phyloP scores from a whole-genome alignment of 2,797 vertebrate genomes.

The Scyliorhinus canicula region DNA sequence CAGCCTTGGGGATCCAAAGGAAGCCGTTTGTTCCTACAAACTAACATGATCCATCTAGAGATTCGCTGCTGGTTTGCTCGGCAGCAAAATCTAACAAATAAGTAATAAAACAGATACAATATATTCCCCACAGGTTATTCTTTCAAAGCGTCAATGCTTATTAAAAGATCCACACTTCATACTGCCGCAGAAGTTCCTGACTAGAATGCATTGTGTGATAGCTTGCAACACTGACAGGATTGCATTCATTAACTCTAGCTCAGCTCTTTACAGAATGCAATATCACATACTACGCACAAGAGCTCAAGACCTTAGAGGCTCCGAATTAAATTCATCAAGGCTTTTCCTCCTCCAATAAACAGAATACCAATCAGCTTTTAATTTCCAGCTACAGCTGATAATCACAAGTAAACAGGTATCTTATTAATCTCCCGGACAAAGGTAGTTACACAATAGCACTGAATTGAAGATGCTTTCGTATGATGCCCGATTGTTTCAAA shows the following conservation, averaged over 20 bases:
- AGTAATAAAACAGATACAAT: slow-evolving; percentile 47
- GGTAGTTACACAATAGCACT: neutral
- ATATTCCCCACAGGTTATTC: slow-evolving; percentile 42
- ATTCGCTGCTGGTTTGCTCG: slow-evolving; percentile 11
- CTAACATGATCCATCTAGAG: slow-evolving; percentile 44
- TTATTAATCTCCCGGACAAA: neutral
- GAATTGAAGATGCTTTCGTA: neutral
- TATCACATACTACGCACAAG: neutral
- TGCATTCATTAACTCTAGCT: slow-evolving; percentile 39
- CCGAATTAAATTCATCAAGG: neutral
- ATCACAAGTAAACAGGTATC: neutral
- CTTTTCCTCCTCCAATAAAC: neutral
- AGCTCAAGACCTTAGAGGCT: neutral
- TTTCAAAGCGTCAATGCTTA: slow-evolving; percentile 42
- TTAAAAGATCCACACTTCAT: slow-evolving; percentile 28
- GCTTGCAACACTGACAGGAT: slow-evolving; percentile 33
- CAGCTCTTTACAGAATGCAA: neutral
- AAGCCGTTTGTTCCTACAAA: slow-evolving; percentile 56
- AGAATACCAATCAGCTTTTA: neutral
- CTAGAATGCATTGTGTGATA: slow-evolving; percentile 37
- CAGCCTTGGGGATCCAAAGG: slow-evolving; percentile 45
- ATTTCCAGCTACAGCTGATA: neutral
- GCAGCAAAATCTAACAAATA: slow-evolving; percentile 52
- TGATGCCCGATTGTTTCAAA: neutral
- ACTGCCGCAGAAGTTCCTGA: slow-evolving; percentile 31